Evolutionary conservation across 2,888 invertebrate genomes (phyloP).

Genomic region (Pseudeuparius sepicola): DNA sequence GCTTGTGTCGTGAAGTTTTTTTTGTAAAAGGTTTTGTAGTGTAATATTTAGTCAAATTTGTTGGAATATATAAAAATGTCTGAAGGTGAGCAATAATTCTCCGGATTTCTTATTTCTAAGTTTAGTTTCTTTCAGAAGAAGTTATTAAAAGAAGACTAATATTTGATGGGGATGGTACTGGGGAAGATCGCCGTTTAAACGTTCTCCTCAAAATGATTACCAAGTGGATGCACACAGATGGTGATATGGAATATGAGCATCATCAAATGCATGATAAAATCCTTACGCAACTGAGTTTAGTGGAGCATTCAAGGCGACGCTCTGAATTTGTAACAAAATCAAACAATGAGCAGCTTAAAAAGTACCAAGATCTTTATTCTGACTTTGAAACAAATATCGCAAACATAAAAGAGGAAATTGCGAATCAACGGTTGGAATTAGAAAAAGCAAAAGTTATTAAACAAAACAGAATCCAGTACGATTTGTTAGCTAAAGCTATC

Average conservation of each 20-base stretch:
- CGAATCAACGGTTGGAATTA: slow-evolving; percentile 69
- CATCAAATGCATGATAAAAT: slow-evolving; percentile 62
- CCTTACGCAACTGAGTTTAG: slow-evolving; percentile 73
- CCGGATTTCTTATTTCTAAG: slow-evolving; percentile 5
- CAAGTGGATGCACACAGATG: slow-evolving; percentile 64
- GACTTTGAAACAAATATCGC: slow-evolving; percentile 72
- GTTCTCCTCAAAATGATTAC: slow-evolving; percentile 73
- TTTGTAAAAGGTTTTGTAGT: no score
- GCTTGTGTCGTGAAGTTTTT: no score
- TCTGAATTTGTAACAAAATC: slow-evolving; percentile 70
- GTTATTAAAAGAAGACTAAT: slow-evolving; percentile 82
- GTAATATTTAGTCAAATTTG: no score
- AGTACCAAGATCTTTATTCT: slow-evolving; percentile 68
- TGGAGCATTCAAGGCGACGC: slow-evolving; percentile 79
- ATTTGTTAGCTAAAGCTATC: slow-evolving; percentile 84
- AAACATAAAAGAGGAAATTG: slow-evolving; percentile 70
- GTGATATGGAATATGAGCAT: slow-evolving; percentile 34
- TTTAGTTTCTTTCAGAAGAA: slow-evolving; percentile 61
- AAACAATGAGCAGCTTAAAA: slow-evolving; percentile 73
- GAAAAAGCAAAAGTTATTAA: slow-evolving; percentile 76
- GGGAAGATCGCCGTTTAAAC: slow-evolving; percentile 85
- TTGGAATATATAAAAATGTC: slow-evolving; percentile 14
- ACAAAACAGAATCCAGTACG: slow-evolving; percentile 87
- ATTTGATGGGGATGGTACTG: slow-evolving; percentile 95
- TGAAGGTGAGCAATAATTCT: no score